These are phyloP conservation scores for Acromyrmex charruanus DNA, from an alignment of 1,140 invertebrate genomes.

Conservation along the genomic window DNA sequence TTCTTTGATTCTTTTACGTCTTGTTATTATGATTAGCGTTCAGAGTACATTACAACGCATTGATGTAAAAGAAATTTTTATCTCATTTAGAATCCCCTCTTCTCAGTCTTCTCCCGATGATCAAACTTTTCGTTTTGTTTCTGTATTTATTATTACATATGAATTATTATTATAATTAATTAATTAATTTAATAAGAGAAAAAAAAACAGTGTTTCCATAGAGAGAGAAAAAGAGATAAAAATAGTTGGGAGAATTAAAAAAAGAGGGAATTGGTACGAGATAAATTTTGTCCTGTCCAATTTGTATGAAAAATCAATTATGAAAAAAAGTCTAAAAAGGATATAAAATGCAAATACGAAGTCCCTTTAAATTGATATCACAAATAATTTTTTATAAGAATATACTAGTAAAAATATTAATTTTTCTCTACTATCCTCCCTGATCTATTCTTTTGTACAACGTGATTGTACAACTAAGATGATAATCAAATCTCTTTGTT, in stretches of 20 bases:
- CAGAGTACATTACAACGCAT: neutral
- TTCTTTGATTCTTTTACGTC: constrained; percentile 19
- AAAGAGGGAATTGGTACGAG: neutral
- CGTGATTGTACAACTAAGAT: neutral
- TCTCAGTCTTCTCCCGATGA: neutral
- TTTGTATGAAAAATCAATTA: neutral
- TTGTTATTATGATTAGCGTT: constrained; percentile 47
- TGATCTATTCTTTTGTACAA: neutral
- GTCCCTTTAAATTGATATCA: neutral
- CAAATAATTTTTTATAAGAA: neutral
- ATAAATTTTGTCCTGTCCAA: neutral
- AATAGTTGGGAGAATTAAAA: neutral
- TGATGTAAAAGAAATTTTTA: neutral
- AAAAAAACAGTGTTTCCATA: neutral
- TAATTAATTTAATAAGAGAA: neutral
- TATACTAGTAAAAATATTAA: neutral
- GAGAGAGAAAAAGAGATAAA: too few relatives aligned
- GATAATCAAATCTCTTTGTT: neutral
- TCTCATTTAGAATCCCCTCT: neutral
- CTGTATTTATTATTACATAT: neutral
- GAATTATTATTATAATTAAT: neutral
- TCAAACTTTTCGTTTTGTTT: neutral
- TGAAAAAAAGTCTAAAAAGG: neutral
- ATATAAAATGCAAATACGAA: neutral
- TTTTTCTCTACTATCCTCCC: neutral